phyloP scores from a whole-genome alignment of 2,888 invertebrate species.

The Rhagonycha fulva region DNA sequence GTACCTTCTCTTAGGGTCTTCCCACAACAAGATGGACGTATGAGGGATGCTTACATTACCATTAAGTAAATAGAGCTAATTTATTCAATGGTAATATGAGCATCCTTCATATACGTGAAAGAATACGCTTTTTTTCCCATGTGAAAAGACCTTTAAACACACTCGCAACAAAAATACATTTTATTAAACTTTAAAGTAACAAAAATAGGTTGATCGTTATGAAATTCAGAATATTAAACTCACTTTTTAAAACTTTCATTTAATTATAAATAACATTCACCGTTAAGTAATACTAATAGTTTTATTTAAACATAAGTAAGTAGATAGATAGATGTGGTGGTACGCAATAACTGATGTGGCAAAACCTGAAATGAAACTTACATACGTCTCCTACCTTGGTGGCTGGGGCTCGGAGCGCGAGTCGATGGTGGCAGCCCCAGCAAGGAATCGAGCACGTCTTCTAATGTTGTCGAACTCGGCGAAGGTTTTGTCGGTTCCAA shows the following conservation, averaged over 20 bases:
- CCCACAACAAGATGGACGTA: no score
- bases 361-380: slow-evolving; percentile 69
- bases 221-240: no score
- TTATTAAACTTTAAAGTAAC: no score
- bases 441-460: slow-evolving; percentile 91
- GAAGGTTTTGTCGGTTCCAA: slow-evolving; percentile 66
- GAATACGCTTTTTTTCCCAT: no score
- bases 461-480: slow-evolving; percentile 84
- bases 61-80: no score
- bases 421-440: slow-evolving; percentile 82
- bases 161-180: no score
- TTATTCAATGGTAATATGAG: no score
- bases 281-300: background rate
- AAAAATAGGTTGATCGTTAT: background rate
- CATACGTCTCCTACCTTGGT: slow-evolving; percentile 76
- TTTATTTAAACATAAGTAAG: background rate
- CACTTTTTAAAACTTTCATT: background rate
- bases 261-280: background rate
- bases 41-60: no score
- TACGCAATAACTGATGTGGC: slow-evolving; percentile 27
- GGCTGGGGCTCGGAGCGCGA: slow-evolving; percentile 75
- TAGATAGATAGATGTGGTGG: background rate
- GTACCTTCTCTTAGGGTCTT: no score
- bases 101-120: no score
- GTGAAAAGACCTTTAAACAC: no score